Conservation (phyloP, 2,797 vertebrate species). For the Sarcophilus harrisii region DNA sequence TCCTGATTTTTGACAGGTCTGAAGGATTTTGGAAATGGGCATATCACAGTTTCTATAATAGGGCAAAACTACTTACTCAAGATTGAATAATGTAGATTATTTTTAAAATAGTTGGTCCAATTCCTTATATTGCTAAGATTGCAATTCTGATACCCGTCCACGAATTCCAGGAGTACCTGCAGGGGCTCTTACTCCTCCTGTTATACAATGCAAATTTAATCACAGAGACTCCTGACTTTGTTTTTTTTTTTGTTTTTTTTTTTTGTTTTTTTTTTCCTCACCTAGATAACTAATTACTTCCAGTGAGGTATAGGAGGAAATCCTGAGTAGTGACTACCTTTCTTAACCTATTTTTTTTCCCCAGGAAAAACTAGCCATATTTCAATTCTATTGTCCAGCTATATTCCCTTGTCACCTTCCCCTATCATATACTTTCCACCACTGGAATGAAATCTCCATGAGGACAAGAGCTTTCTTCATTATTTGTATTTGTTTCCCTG, state of each 20-base stretch:
- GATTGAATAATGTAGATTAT: conserved; percentile 54
- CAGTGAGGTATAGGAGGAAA: neutral
- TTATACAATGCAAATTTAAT: neutral
- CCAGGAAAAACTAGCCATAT: neutral
- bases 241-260: neutral
- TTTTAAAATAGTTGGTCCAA: conserved; percentile 52
- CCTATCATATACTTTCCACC: neutral
- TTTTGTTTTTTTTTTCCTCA: neutral
- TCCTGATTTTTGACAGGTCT: conserved; percentile 44
- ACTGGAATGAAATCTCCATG: neutral
- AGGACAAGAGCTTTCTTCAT: neutral
- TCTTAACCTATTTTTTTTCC: neutral
- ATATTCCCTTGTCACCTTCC: neutral
- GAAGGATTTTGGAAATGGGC: conserved; percentile 56
- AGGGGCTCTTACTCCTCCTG: neutral
- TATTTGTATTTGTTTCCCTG: neutral
- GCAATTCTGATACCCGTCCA: neutral
- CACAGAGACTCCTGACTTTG: neutral
- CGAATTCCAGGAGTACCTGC: neutral
- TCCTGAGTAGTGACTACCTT: neutral
- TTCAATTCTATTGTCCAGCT: neutral
- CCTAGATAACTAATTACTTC: neutral
- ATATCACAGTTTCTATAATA: conserved; percentile 20
- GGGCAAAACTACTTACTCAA: conserved; percentile 24
- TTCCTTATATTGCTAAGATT: conserved; percentile 30